Evolutionary conservation across 2,888 invertebrate species (phyloP), one percentile per base, ranked within the genome.

Genomic region (Eretmocerus hayati): DNA sequence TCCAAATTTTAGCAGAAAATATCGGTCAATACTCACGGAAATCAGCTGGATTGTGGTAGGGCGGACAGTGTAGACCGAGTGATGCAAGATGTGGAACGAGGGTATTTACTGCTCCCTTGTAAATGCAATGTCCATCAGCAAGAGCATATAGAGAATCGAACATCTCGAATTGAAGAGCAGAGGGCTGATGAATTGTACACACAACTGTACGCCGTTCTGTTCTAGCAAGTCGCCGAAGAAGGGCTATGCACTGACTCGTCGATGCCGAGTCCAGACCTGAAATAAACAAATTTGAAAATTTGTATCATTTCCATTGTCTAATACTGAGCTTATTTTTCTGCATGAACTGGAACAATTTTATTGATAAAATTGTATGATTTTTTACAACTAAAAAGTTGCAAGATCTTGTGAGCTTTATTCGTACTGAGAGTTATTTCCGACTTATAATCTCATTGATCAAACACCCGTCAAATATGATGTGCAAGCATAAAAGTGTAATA

Each of bases 11-110:
- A n/a, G n/a, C n/a, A n/a, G n/a, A n/a, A n/a, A n/a, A n/a, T n/a
- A n/a, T n/a, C n/a, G n/a, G 19, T n/a, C 9, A 21, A 42, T 32
- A 80, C 86, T 82, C 75, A 93, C 93, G 77, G 72, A 89, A 95
- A 75, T 95, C 95, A 9, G 95, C 93, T 1, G 95, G 95, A 71
- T 95, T 95, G 72, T 95, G 94, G 65, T 92, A 95, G 16, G 87
- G 78, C 2, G 95, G 95, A 68, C 95, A 96, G 20, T 79, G 74
- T 11, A 92, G 75, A 13, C 84, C 87, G 31, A 89, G 80, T 9
- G 79, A 79, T 5, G 80, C 76, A 46, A 95, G 74, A 63, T 90
- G 90, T 1, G 90, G 86, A 33, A 95, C 73, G 23, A 96, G 72
- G 30, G 81, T 78, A 18, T 73, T 72, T 0, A 87, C 79, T 0